Evolutionary conservation across 2,888 invertebrate species (phyloP).

Genomic region (Tipula confusa): DNA sequence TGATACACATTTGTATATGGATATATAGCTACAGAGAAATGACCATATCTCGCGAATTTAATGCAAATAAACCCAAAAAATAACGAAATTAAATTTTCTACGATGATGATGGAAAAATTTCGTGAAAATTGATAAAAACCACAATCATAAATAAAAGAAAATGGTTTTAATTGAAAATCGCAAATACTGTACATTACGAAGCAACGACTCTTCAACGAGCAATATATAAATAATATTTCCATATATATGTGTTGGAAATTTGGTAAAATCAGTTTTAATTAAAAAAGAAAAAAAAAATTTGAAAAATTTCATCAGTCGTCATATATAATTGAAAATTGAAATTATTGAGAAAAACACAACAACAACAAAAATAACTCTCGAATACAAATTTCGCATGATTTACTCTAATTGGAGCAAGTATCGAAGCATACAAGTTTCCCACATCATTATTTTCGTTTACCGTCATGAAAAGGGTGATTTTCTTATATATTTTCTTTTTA

Average conservation of each 20-base stretch:
- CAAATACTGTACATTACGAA: not conserved
- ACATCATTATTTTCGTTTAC: not conserved
- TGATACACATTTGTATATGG: not conserved
- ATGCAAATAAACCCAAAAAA: not conserved
- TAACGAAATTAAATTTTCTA: not conserved
- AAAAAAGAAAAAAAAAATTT: not conserved
- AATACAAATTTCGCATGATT: too few species aligned
- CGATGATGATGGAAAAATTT: not conserved
- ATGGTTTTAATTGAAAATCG: not conserved
- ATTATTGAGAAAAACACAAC: not conserved
- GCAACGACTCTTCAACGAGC: not conserved
- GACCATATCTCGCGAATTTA: not conserved
- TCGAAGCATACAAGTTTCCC: not conserved
- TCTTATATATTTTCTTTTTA: too few species aligned
- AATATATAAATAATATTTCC: not conserved
- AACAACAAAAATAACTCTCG: too few species aligned
- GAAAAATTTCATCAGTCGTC: not conserved
- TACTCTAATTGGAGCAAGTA: not conserved
- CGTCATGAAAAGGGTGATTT: not conserved
- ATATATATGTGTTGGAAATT: not conserved
- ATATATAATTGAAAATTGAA: not conserved
- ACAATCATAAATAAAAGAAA: conserved; percentile 25
- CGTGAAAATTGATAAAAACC: not conserved
- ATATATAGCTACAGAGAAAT: not conserved
- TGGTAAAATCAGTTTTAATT: not conserved